These are phyloP conservation scores for Malurus elegans DNA, from an alignment of 2,113 vertebrate species.

Conservation along the genomic window DNA sequence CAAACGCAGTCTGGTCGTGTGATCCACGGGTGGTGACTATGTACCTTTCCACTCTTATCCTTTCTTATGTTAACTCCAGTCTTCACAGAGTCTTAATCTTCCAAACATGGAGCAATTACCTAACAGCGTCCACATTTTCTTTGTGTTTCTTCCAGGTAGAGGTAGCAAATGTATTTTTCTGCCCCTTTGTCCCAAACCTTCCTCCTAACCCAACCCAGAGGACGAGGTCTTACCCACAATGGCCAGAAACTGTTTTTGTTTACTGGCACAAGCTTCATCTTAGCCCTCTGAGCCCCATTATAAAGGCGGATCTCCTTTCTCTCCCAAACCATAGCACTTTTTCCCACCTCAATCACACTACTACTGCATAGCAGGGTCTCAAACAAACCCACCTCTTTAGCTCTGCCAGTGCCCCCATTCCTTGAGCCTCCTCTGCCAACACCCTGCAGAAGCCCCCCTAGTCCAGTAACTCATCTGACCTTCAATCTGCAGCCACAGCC, in stretches of 20 bases:
- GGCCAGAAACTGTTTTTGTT: not conserved
- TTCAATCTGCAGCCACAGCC: not conserved
- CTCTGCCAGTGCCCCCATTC: not conserved
- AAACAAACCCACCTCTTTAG: not conserved
- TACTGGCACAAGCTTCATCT: not conserved
- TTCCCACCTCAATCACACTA: rapidly evolving
- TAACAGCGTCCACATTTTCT: not conserved
- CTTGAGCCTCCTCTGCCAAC: not conserved
- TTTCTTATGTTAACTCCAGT: not conserved
- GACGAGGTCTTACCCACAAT: not conserved
- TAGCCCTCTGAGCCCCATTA: not conserved
- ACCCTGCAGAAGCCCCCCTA: not conserved
- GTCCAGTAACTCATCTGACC: not conserved
- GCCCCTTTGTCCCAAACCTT: not conserved
- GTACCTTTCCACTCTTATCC: not conserved
- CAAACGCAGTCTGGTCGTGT: rapidly evolving
- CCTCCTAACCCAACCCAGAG: not conserved
- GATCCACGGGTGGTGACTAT: too few relatives aligned
- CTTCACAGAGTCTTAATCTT: not conserved
- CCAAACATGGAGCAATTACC: not conserved
- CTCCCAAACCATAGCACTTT: not conserved
- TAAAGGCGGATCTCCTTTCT: not conserved
- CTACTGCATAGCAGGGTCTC: not conserved
- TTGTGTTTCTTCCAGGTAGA: not conserved
- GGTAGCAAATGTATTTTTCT: not conserved